These are phyloP conservation scores for Conistra vaccinii DNA, from an alignment of 2,888 invertebrate species.

Conservation along the genomic window DNA sequence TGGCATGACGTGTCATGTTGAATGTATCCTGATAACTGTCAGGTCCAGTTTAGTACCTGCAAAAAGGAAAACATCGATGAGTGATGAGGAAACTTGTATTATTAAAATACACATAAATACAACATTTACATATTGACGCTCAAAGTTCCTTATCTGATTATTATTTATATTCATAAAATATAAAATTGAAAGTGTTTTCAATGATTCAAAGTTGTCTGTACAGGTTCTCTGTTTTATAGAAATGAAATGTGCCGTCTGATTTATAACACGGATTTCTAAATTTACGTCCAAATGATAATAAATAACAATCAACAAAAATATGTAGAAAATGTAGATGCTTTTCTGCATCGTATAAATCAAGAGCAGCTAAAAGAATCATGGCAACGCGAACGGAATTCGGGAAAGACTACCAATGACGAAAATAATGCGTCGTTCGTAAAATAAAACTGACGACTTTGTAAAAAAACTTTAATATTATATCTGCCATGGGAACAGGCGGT, in stretches of 20 bases:
- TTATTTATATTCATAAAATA: slow-evolving; percentile 8
- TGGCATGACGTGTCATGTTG: slow-evolving; percentile 71
- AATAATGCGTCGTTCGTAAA: slow-evolving; percentile 55
- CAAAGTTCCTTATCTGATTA: slow-evolving; percentile 9
- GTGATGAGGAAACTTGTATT: slow-evolving; percentile 41
- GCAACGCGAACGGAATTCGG: slow-evolving; percentile 58
- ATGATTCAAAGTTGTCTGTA: slow-evolving; percentile 3
- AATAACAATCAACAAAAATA: slow-evolving; percentile 38
- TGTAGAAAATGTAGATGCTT: slow-evolving; percentile 50
- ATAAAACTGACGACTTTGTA: slow-evolving; percentile 64
- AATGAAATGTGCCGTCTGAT: slow-evolving; percentile 20
- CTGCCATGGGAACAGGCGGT: slow-evolving; percentile 74
- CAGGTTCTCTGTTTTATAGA: slow-evolving; percentile 17
- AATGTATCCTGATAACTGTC: slow-evolving; percentile 72
- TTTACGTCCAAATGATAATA: slow-evolving; percentile 25
- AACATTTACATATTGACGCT: neutral
- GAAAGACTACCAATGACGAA: slow-evolving; percentile 54
- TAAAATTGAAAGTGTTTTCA: slow-evolving; percentile 44
- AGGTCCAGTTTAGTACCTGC: slow-evolving; percentile 80
- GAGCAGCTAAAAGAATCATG: slow-evolving; percentile 49
- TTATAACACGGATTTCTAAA: slow-evolving; percentile 22
- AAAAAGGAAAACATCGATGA: slow-evolving; percentile 70
- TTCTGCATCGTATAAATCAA: slow-evolving; percentile 59
- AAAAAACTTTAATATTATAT: slow-evolving; percentile 66
- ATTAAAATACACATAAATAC: slow-evolving; percentile 14